Evolutionary conservation across 2,888 invertebrate species (phyloP).

Genomic region (Diarsia dahlii): DNA sequence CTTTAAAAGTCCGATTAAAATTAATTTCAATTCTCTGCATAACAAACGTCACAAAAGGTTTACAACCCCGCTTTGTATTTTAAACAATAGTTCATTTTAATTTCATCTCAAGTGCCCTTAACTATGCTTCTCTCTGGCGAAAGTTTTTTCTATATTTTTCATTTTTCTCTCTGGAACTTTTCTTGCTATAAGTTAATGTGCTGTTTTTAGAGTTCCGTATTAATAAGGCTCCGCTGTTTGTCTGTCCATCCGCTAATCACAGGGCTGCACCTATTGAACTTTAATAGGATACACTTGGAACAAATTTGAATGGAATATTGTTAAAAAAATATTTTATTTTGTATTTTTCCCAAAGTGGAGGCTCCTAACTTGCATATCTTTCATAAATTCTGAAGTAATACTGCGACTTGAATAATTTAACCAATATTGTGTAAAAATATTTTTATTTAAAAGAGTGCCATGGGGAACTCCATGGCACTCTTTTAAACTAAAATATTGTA

Average conservation of each 20-base stretch:
- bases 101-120: conserved; percentile 70
- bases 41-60: conserved; percentile 42
- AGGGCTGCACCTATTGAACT: background rate
- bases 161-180: conserved; percentile 51
- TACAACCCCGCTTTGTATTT: conserved; percentile 67
- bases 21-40: conserved; percentile 32
- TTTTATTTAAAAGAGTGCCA: too few relatives aligned
- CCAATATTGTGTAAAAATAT: too few relatives aligned
- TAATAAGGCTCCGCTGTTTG: background rate
- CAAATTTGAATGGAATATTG: too few relatives aligned
- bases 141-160: conserved; percentile 64
- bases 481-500: too few relatives aligned
- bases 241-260: background rate
- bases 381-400: too few relatives aligned
- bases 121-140: conserved; percentile 15
- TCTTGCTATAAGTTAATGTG: conserved; percentile 45
- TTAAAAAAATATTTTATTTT: too few relatives aligned
- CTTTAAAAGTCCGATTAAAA: conserved; percentile 43
- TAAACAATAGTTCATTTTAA: conserved; percentile 75
- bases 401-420: too few relatives aligned
- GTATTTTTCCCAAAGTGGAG: too few relatives aligned
- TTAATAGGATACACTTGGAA: too few relatives aligned
- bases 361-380: too few relatives aligned
- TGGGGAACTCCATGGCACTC: too few relatives aligned
- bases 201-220: conserved; percentile 30